Percentiles rank a stretch among this genome's conserved stretches.
phyloP scores from a whole-genome alignment of 2,888 invertebrate genomes.

The Pammene aurita region DNA sequence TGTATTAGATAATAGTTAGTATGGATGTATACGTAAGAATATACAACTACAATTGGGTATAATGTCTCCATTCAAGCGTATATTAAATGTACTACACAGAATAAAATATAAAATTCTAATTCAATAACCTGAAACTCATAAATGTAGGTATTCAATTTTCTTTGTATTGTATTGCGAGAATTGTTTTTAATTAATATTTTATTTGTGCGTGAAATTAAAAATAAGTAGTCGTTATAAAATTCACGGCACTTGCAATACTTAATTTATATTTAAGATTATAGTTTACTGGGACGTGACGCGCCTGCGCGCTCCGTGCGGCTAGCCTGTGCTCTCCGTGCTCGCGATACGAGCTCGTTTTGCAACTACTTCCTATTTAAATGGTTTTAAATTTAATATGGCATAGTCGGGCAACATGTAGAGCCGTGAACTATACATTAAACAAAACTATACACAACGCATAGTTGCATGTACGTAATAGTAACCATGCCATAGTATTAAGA shows the following conservation, averaged over 20 bases:
- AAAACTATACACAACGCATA: too few species aligned
- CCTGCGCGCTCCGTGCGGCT: neutral
- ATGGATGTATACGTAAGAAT: too few species aligned
- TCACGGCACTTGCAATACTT: constrained; percentile 54
- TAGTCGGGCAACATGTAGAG: neutral
- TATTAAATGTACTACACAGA: neutral
- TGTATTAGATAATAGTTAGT: too few species aligned
- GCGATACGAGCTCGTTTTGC: constrained; percentile 2
- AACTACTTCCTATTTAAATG: constrained; percentile 1
- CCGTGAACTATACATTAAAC: neutral
- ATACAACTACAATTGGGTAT: too few species aligned
- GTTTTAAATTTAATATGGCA: neutral
- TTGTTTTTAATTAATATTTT: constrained; percentile 62
- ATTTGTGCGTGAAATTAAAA: constrained; percentile 68
- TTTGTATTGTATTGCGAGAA: constrained; percentile 41
- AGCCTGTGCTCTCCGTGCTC: neutral
- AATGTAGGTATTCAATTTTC: constrained; percentile 41
- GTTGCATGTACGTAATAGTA: too few species aligned
- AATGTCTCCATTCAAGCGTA: neutral
- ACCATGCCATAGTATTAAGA: too few species aligned
- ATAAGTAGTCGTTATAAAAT: constrained; percentile 56
- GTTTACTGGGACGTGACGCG: constrained; percentile 43
- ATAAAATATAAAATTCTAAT: constrained; percentile 22
- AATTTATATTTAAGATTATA: constrained; percentile 49
- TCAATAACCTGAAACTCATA: constrained; percentile 27